These are phyloP conservation scores for Aviceda subcristata DNA, from an alignment of 2,113 vertebrate species.

Conservation along the genomic window DNA sequence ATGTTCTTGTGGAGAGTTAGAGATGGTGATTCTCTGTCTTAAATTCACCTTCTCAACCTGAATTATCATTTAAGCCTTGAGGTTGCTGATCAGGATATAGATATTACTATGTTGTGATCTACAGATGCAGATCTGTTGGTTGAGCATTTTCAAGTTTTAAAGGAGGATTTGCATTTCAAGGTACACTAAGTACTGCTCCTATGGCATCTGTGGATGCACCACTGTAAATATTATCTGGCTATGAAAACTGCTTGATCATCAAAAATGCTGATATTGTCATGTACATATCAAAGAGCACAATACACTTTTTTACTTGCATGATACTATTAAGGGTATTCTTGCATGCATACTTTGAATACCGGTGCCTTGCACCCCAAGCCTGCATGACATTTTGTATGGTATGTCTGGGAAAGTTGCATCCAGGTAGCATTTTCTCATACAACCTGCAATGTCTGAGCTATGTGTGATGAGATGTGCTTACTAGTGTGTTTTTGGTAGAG, in stretches of 20 bases:
- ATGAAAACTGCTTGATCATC: background rate
- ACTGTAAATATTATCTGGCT: background rate
- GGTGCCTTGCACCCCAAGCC: background rate
- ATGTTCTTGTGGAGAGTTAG: background rate
- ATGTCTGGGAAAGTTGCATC: background rate
- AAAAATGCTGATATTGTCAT: too few species aligned
- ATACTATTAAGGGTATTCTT: accelerated
- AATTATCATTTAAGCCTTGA: background rate
- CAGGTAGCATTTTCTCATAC: background rate
- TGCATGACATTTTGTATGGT: accelerated
- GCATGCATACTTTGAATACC: background rate
- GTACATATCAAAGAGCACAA: accelerated
- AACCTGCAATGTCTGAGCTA: too few species aligned
- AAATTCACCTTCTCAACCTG: background rate
- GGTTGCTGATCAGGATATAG: background rate
- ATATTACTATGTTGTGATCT: background rate
- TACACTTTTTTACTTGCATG: background rate
- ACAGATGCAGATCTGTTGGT: background rate
- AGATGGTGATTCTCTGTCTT: background rate
- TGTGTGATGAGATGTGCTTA: accelerated
- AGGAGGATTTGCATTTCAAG: background rate
- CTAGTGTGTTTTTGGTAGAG: background rate
- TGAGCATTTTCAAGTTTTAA: background rate
- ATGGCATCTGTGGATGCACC: background rate
- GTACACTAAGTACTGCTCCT: accelerated